Evolutionary conservation across 2,888 invertebrate species (phyloP), one percentile per base, ranked within the genome.

Genomic region (Apodemia duryi): DNA sequence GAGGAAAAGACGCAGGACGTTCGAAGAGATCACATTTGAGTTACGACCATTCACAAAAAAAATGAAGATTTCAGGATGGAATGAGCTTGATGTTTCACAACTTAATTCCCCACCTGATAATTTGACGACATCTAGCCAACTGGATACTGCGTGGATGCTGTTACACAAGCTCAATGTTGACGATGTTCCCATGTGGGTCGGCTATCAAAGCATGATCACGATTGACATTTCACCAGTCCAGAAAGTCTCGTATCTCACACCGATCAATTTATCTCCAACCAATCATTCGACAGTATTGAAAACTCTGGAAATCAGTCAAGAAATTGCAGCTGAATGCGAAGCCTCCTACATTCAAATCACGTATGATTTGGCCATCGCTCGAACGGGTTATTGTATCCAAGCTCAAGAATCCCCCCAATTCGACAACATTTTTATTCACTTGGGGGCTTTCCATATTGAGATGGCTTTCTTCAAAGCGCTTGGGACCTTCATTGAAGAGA

Each of bases 211-310:
- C 67, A 70, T 69, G 65, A 75, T 75, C 66, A 61, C 68, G 4
- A 68, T 66, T 63, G 77, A 78, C 63, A 62, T 70, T 67, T 69
- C 67, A 66, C 66, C 62, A 62, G 62, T 70, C 11, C 77, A 79
- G 71, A 73, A 72, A 69, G 67, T 80, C 65, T 71, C 69, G 1
- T 79, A 80, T 72, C 68, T 79, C 2, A 73, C 77, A 6, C 74
- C 76, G 11, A 76, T 79, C 57, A 79, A 80, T 66, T 67, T 68
- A 32, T 77, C 79, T 64, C 76, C 78, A 7, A 80, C 77, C 28
- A 71, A 73, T 66, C 61, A 70, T 68, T 69, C 73, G 1, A 66
- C 68, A 29, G 75, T 79, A 9, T 9, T 43, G 9, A 10, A 43
- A 43, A 43, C 2, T 6, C 6, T 43, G 43, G 10, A 43, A 43